Evolutionary conservation across 2,888 invertebrate species (phyloP).

Genomic region (Drosophila fulvimacula): DNA sequence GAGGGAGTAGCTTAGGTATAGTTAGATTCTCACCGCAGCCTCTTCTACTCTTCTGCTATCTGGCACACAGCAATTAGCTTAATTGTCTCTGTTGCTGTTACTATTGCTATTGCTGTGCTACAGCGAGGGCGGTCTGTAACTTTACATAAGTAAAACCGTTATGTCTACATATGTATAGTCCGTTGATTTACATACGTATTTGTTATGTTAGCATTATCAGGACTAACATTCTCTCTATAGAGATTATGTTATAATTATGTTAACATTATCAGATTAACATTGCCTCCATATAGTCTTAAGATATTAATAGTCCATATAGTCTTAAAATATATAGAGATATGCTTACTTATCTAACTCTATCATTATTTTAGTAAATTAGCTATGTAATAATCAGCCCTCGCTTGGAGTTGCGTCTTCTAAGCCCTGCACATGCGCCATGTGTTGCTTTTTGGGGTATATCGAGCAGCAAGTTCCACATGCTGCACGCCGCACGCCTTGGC

Average conservation of each 20-base stretch:
- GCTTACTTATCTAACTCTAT: too few relatives aligned
- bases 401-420: constrained; percentile 1
- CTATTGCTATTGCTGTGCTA: constrained; percentile 46
- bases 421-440: constrained; percentile 58
- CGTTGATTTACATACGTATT: not conserved
- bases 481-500: constrained; percentile 20
- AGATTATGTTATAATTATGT: too few relatives aligned
- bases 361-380: too few relatives aligned
- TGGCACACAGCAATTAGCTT: constrained; percentile 78
- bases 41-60: constrained; percentile 34
- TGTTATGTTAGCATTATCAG: not conserved
- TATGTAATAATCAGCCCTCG: constrained; percentile 26
- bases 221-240: not conserved
- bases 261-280: too few relatives aligned
- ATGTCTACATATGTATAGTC: not conserved
- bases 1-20: constrained; percentile 30
- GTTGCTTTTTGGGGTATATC: constrained; percentile 18
- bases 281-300: too few relatives aligned
- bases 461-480: constrained; percentile 29
- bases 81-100: constrained; percentile 72
- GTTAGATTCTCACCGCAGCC: constrained; percentile 33
- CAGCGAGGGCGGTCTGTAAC: constrained; percentile 31
- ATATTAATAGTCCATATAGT: too few relatives aligned
- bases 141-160: not conserved
- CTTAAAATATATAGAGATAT: too few relatives aligned